Conservation (phyloP, 2,888 invertebrate species). For the Polydesmus complanatus region DNA sequence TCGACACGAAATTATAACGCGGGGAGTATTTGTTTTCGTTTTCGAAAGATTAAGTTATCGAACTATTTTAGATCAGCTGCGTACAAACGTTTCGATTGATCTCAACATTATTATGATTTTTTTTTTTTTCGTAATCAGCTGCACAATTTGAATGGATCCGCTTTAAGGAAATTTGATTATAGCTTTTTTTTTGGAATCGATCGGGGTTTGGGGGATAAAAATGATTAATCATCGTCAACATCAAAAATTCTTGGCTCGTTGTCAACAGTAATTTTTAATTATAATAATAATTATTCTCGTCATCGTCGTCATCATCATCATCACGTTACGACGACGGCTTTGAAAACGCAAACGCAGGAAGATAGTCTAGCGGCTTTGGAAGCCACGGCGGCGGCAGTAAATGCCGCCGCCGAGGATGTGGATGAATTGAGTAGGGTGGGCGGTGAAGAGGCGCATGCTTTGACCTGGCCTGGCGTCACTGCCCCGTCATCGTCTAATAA, state of each 20-base stretch:
- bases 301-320: no score
- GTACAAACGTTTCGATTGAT: no score
- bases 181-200: background rate
- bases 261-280: background rate
- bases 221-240: background rate
- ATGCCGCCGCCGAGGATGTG: background rate
- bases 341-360: constrained; percentile 48
- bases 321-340: constrained; percentile 71
- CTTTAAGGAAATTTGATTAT: background rate
- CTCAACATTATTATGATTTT: no score
- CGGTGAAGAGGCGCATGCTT: background rate
- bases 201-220: no score
- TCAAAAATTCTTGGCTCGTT: background rate
- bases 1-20: no score
- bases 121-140: no score
- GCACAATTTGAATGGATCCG: background rate
- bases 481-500: constrained; percentile 54
- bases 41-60: no score
- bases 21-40: no score
- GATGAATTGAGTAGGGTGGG: background rate
- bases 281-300: no score
- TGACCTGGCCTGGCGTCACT: no score
- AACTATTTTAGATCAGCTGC: no score
- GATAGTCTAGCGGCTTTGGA: background rate
- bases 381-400: background rate